Evolutionary conservation across 2,113 vertebrate species (phyloP).

Genomic region (Dinomys branickii): DNA sequence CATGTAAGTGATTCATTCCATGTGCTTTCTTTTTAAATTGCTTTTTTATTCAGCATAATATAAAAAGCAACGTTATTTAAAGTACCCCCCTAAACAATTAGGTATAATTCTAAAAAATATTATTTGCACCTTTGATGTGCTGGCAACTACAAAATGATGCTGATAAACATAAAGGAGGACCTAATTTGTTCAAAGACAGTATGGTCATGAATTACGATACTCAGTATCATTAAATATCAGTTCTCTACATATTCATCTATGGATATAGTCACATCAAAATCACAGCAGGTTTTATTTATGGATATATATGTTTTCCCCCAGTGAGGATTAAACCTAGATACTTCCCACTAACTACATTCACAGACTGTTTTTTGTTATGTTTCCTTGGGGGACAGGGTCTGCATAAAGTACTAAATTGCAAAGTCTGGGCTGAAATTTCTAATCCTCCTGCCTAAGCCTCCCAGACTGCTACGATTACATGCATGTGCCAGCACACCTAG

Average conservation of each 20-base stretch:
- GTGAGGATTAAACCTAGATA: background rate
- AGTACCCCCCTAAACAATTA: background rate
- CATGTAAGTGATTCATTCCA: background rate
- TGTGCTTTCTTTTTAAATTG: background rate
- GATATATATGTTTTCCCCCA: background rate
- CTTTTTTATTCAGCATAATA: background rate
- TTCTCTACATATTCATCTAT: background rate
- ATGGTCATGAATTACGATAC: background rate
- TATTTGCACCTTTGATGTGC: background rate
- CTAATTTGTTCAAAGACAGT: background rate
- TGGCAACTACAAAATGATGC: background rate
- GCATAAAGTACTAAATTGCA: background rate
- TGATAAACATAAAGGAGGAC: background rate
- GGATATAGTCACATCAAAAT: background rate
- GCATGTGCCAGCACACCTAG: background rate
- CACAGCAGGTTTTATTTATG: background rate
- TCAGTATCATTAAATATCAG: background rate
- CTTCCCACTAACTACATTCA: background rate
- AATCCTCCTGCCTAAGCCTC: background rate
- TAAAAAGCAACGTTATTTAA: too few relatives aligned
- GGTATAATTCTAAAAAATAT: background rate
- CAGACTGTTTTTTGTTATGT: background rate
- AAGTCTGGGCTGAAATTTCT: background rate
- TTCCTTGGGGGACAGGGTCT: background rate
- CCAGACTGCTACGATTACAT: background rate